Base-by-base conservation (phyloP, 2,797 vertebrate genomes). In the Notolabrus celidotus region DNA sequence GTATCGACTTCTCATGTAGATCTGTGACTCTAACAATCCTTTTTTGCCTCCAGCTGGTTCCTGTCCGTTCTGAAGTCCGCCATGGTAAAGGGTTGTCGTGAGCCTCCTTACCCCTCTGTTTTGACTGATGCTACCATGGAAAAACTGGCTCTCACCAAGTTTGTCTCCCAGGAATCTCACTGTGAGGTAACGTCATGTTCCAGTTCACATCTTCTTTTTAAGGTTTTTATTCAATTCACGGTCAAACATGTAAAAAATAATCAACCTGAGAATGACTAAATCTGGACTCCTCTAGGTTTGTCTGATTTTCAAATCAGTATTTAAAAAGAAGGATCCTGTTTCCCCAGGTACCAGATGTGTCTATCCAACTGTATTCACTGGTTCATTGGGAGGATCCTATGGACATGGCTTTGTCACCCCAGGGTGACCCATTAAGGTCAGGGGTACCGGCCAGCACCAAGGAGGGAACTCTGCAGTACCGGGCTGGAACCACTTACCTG, bases 91-190 rank as follows among this genome's bases (percentile, higher is more conserved):
- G 96, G 97, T 38, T 98, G 95, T 70, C 94, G 96, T 29, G 97
- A 99, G 74, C 96, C 96, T 0, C 98, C 97, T 0, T 99, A 97
- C 78, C 98, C 98, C 41, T 94, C 95, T 22, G 70, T 99, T 66
- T 94, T 99, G 74, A 99, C 96, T 0, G 98, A 99, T 0, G 98
- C 98, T 85, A 99, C 98, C 46, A 99, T 99, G 98, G 97, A 99
- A 91, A 99, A 95, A 85, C 94, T 99, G 76, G 94, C 98, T 0
- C 94, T 99, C 15, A 97, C 94, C 5, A 99, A 99, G 75, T 99
- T 99, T 20, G 95, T 99, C 75, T 96, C 97, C 2, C 97, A 97
- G 84, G 98, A 99, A 80, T 96, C 96, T 22, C 94, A 95, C 33
- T 96, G 95, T 15, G 97, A 99, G 95, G 98, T 98, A 87, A 45